phyloP scores from a whole-genome alignment of 2,888 invertebrate genomes.

The Dryobota labecula region DNA sequence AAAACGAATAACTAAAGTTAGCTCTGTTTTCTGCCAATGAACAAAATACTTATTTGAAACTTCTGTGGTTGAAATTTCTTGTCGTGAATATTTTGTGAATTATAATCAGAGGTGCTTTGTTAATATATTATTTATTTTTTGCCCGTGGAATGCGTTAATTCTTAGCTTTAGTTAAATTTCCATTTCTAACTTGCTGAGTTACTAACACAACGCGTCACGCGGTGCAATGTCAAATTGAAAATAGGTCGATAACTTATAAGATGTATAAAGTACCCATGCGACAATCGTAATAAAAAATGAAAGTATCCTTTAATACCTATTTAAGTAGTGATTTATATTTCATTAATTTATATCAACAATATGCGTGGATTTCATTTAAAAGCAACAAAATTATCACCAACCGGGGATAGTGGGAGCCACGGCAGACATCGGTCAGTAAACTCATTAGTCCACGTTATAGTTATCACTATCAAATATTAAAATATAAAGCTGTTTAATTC shows the following conservation, averaged over 20 bases:
- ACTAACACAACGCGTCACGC: slow-evolving; percentile 85
- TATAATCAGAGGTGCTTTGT: slow-evolving; percentile 40
- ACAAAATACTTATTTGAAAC: slow-evolving; percentile 6
- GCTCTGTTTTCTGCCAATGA: slow-evolving; percentile 6
- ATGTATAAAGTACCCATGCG: slow-evolving; percentile 21
- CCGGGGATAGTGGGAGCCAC: slow-evolving; percentile 90
- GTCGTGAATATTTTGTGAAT: slow-evolving; percentile 10
- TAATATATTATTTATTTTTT: neutral
- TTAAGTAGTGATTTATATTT: neutral
- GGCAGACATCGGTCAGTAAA: slow-evolving; percentile 90
- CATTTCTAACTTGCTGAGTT: slow-evolving; percentile 62
- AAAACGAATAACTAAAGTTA: neutral
- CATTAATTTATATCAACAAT: slow-evolving; percentile 29
- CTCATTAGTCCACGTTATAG: slow-evolving; percentile 87
- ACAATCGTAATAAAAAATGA: neutral
- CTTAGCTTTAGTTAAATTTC: slow-evolving; percentile 24
- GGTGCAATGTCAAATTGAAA: slow-evolving; percentile 86
- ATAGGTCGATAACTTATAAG: slow-evolving; percentile 80
- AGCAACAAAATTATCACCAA: slow-evolving; percentile 73
- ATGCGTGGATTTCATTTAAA: slow-evolving; percentile 10
- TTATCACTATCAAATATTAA: slow-evolving; percentile 75
- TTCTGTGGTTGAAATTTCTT: neutral
- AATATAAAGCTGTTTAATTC: slow-evolving; percentile 62
- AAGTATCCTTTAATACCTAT: neutral
- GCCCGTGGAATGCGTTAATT: neutral